A percentile compares a stretch with the other conserved stretches of the same genome.
Conservation (phyloP, 1,140 invertebrate species). For the Saccostrea echinata region DNA sequence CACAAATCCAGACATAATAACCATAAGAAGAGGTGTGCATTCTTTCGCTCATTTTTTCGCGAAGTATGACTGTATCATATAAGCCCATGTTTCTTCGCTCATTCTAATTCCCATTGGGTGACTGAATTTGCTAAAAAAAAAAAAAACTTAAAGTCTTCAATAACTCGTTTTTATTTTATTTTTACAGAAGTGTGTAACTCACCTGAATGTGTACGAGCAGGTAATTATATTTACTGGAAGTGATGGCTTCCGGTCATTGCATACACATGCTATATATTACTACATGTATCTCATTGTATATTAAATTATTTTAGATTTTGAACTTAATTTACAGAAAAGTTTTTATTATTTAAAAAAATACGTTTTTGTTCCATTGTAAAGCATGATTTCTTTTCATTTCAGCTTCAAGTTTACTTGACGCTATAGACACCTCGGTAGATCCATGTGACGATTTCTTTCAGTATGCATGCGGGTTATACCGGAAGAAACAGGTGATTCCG, state of each 20-base stretch:
- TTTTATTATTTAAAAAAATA: not conserved
- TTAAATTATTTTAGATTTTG: not conserved
- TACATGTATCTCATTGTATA: too few species aligned
- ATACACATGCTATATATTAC: too few species aligned
- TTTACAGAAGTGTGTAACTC: slow-evolving; percentile 19
- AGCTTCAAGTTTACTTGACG: slow-evolving; percentile 52
- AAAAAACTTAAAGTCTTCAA: too few species aligned
- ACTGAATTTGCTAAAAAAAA: too few species aligned
- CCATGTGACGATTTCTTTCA: slow-evolving; percentile 83
- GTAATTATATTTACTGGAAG: not conserved
- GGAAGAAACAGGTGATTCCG: slow-evolving; percentile 67
- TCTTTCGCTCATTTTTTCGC: too few species aligned
- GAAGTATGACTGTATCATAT: too few species aligned
- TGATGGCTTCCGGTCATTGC: too few species aligned
- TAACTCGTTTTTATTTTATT: not conserved
- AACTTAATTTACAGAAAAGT: not conserved
- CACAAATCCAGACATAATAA: not conserved
- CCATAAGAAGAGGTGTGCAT: not conserved
- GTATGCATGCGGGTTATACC: slow-evolving; percentile 88
- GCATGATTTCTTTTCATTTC: not conserved
- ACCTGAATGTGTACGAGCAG: slow-evolving; percentile 8
- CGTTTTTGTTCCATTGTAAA: not conserved
- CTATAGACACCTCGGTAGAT: slow-evolving; percentile 51
- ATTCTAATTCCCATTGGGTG: not conserved
- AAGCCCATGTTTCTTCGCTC: too few species aligned